Evolutionary conservation across 1,140 invertebrate species (phyloP), one percentile per base, ranked within the genome.

Genomic region (Drosophila tsacasi): DNA sequence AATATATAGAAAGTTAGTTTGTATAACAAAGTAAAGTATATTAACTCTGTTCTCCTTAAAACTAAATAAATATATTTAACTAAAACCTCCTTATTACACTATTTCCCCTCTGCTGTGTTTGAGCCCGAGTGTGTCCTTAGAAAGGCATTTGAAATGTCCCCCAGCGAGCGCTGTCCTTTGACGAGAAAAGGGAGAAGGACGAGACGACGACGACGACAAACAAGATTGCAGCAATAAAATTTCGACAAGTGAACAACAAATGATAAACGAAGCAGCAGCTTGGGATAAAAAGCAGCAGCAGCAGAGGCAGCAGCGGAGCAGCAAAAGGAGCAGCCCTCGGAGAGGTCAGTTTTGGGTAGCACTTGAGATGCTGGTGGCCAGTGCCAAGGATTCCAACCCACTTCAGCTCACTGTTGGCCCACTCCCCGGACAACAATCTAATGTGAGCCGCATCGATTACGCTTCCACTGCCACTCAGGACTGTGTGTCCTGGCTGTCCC

Each of bases 181-280:
- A 79, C 76, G 62, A 79, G 58, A 37, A 60, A 64, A 66, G 63
- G 58, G 58, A 66, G 44, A 55, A 69, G 67, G 67, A 68, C 67
- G 67, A 68, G 49, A 46, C 30, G 66, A 50, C 66, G 81, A 77
- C 81, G 82, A 83, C 81, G 82, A 87, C 85, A 90, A 84, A 89
- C 85, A 89, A 90, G 85, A 89, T 89, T 89, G 85, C 85, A 90
- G 85, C 85, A 89, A 89, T 89, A 89, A 89, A 89, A 89, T 90
- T 90, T 89, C 84, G 84, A 89, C 85, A 89, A 89, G 84, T 89
- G 85, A 89, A 89, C 84, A 89, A 84, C 81, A 89, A 90, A 89
- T 89, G 84, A 89, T 90, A 89, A 90, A 89, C 85, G 85, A 89
- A 89, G 85, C 83, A 87, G 82, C 83, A 81, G 71, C 71, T 74